A percentile compares a stretch with the other conserved stretches of the same genome.
Conservation (phyloP, 2,888 invertebrate species). For the Trachelus troglodyta region DNA sequence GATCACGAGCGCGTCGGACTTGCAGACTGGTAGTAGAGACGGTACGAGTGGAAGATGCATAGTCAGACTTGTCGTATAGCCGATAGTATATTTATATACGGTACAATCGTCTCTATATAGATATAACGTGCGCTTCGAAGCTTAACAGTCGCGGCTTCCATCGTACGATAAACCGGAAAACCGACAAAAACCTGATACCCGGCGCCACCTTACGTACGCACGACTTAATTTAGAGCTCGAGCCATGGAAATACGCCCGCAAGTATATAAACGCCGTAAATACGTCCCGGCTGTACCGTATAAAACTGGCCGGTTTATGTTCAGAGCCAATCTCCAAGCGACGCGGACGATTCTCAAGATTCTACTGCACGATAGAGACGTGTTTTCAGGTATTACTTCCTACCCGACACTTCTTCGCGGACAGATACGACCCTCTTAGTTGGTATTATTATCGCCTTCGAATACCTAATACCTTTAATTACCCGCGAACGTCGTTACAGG, state of each 20-base stretch:
- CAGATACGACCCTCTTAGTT: conserved; percentile 62
- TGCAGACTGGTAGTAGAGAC: neutral
- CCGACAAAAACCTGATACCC: conserved; percentile 13
- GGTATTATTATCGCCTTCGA: conserved; percentile 52
- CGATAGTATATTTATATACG: neutral
- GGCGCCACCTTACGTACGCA: conserved; percentile 11
- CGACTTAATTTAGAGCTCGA: conserved; percentile 22
- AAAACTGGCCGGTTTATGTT: conserved; percentile 61
- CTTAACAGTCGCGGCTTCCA: neutral
- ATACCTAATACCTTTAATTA: conserved; percentile 19
- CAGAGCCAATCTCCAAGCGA: conserved; percentile 42
- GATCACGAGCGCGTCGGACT: neutral
- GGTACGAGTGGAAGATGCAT: neutral
- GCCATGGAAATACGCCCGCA: conserved; percentile 25
- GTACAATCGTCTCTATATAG: neutral
- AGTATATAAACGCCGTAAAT: conserved; percentile 61
- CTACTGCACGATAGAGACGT: conserved; percentile 62
- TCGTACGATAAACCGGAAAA: conserved; percentile 17
- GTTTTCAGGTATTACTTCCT: conserved; percentile 52
- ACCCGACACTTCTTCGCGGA: conserved; percentile 53
- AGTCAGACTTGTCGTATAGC: neutral
- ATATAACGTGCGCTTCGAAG: neutral
- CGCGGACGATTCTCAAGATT: conserved; percentile 40
- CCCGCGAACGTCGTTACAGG: neutral
- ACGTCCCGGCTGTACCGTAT: conserved; percentile 54